Evolutionary conservation across 2,113 vertebrate species (phyloP).

Genomic region (Dicrurus megarhynchus): DNA sequence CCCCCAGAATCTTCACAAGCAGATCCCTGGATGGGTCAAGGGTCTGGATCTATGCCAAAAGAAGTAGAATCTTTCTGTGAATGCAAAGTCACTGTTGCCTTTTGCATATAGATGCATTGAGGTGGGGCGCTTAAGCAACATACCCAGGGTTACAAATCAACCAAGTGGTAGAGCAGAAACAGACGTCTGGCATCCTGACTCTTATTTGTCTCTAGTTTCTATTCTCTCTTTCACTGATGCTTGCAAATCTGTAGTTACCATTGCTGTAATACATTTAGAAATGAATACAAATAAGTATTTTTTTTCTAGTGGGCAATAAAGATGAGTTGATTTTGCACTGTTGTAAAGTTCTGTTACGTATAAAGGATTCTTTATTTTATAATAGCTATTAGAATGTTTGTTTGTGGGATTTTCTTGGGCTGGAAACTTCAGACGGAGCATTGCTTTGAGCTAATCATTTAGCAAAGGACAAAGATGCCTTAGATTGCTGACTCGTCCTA

Average conservation of each 20-base stretch:
- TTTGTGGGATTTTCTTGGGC: slow-evolving; percentile 36
- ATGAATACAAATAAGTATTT: slow-evolving; percentile 2
- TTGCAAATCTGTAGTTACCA: neutral
- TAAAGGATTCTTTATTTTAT: slow-evolving; percentile 59
- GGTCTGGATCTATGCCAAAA: neutral
- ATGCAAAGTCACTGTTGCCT: neutral
- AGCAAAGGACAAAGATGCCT: slow-evolving; percentile 65
- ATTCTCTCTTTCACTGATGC: neutral
- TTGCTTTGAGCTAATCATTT: slow-evolving; percentile 68
- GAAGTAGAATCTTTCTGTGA: neutral
- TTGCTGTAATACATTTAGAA: neutral
- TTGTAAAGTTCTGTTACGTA: slow-evolving; percentile 37
- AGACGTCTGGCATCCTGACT: neutral
- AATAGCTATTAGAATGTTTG: slow-evolving; percentile 61
- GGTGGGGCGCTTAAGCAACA: neutral
- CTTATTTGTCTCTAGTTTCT: neutral
- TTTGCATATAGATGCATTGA: neutral
- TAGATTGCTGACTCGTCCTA: slow-evolving; percentile 44
- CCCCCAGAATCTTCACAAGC: neutral
- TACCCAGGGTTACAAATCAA: neutral
- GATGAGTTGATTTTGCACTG: slow-evolving; percentile 36
- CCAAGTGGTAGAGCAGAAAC: neutral
- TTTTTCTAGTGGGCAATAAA: slow-evolving; percentile 42
- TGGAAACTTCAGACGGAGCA: slow-evolving; percentile 41
- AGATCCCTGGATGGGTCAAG: neutral